A percentile compares a stretch with the other conserved stretches of the same genome.
Conservation (phyloP, 2,113 vertebrate genomes). For the Baryphthengus martii region DNA sequence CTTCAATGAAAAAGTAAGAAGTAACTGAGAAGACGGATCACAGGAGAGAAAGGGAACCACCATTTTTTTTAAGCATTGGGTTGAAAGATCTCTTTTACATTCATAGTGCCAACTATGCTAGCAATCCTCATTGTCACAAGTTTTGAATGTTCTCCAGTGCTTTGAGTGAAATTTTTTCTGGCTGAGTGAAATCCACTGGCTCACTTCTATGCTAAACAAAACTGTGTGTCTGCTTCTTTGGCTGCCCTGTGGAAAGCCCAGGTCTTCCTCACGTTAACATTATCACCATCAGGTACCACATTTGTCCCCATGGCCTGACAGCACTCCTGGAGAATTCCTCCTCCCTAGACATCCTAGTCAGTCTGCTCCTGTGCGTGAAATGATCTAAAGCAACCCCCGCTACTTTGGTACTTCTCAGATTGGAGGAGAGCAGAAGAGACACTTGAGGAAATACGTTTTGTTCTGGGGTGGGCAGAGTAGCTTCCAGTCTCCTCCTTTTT, state of each 20-base stretch:
- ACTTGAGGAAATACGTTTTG: not conserved
- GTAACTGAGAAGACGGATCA: not conserved
- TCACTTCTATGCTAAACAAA: not conserved
- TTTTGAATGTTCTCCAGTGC: not conserved
- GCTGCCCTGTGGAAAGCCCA: not conserved
- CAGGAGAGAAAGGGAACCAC: not conserved
- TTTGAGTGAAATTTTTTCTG: not conserved
- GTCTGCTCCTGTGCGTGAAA: not conserved
- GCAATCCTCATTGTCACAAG: not conserved
- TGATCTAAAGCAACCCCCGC: rapidly evolving
- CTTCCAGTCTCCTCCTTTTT: not conserved
- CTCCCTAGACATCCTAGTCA: not conserved
- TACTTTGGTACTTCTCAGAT: not conserved
- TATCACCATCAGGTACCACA: not conserved
- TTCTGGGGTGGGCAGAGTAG: not conserved
- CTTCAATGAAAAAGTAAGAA: not conserved
- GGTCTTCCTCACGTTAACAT: not conserved
- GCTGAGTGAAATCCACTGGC: not conserved
- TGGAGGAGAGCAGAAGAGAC: not conserved
- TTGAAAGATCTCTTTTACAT: not conserved
- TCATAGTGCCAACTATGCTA: not conserved
- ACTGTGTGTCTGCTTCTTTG: not conserved
- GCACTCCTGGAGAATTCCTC: not conserved
- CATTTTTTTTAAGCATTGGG: not conserved
- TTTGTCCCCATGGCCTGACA: not conserved